These are phyloP conservation scores for Lordiphosa stackelbergi DNA, from an alignment of 1,140 invertebrate genomes.

Conservation along the genomic window DNA sequence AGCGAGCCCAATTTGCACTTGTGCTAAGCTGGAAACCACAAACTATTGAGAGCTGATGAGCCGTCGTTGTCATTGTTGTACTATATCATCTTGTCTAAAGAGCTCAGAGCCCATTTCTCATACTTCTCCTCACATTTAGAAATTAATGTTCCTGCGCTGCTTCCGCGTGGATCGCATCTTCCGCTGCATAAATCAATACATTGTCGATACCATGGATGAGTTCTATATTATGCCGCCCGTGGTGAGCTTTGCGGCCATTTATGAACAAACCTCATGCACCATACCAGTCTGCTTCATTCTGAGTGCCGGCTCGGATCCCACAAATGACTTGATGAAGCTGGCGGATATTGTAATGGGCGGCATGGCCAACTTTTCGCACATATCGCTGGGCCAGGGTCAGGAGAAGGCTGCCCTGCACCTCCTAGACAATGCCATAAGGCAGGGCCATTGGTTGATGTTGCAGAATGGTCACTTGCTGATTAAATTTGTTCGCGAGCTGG, in stretches of 20 bases:
- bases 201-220: conserved; percentile 89
- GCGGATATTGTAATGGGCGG: conserved; percentile 85
- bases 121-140: conserved; percentile 70
- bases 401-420: conserved; percentile 86
- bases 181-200: conserved; percentile 86
- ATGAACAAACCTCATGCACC: conserved; percentile 86
- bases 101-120: conserved; percentile 19
- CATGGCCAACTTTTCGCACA: conserved; percentile 86
- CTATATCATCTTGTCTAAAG: conserved; percentile 41
- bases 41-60: conserved; percentile 40
- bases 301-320: conserved; percentile 92
- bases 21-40: conserved; percentile 46
- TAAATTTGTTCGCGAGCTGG: conserved; percentile 87
- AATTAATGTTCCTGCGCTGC: conserved; percentile 89
- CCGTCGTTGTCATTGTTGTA: conserved; percentile 43
- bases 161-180: conserved; percentile 92
- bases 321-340: conserved; percentile 91
- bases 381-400: conserved; percentile 93
- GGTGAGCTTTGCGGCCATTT: conserved; percentile 88
- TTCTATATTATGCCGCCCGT: conserved; percentile 90
- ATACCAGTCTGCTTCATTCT: conserved; percentile 93
- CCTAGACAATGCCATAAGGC: conserved; percentile 84
- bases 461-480: conserved; percentile 93
- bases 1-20: conserved; percentile 74
- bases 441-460: conserved; percentile 92